Evolutionary conservation across 2,797 vertebrate species (phyloP), one percentile per base, ranked within the genome.

Genomic region (Lithobates pipiens): DNA sequence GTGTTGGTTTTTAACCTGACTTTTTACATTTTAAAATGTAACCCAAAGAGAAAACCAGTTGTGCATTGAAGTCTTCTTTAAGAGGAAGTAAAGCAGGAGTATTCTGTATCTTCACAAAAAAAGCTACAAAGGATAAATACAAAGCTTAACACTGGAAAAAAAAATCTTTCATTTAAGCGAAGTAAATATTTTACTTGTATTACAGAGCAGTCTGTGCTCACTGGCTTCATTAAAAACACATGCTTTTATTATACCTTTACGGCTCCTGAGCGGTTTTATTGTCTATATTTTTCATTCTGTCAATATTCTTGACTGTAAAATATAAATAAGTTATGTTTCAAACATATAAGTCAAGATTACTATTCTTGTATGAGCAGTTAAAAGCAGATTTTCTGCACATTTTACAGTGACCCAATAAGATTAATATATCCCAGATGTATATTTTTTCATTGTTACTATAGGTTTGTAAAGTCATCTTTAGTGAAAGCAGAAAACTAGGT

Each of bases 101-200:
- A 57, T 57, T 57, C 54, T 21, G 54, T 57, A 6, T 23, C 54
- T 57, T 50, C 15, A 50, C 46, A 50, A 50, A 57, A 32, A 61
- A 61, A 21, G 1, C 18, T 61, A n/a, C 5, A 5, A 39, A 39
- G 23, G 54, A 18, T 61, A 61, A 61, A 61, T 9, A 61, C 54
- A 61, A 61, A 61, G 54, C 21, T 61, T 61, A 61, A 21, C 18
- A 61, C 1, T 7, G 21, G 39, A 39, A 11, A 61, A 23, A 61
- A 61, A 61, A 61, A 23, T 57, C 18, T 61, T 61, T 61, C 54
- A 61, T 61, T 61, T 61, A 61, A 61, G 54, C 10, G 21, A 61
- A 61, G 54, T 61, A 61, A 61, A 61, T 61, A 61, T 61, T 61
- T 61, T 61, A 61, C 54, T 61, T 61, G 54, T 61, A 61, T 18